These are phyloP conservation scores for Eptesicus fuscus DNA, from an alignment of 2,113 vertebrate species.

Conservation along the genomic window DNA sequence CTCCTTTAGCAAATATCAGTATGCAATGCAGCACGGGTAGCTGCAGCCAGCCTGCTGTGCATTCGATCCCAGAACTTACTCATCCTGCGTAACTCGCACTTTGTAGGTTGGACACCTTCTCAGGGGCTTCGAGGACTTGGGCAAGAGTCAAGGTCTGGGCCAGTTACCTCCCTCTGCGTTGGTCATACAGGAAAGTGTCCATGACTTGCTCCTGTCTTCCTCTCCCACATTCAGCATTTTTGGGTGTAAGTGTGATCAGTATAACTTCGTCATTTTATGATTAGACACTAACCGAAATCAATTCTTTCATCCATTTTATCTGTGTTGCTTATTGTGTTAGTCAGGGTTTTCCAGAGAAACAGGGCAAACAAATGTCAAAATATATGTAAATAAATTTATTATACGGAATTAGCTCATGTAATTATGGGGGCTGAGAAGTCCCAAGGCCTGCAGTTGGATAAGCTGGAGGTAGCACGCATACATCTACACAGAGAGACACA, in stretches of 20 bases:
- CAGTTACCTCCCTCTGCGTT: neutral
- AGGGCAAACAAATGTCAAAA: neutral
- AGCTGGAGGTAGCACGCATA: neutral
- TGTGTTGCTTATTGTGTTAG: neutral
- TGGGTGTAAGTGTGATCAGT: neutral
- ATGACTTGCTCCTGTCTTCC: neutral
- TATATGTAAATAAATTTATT: neutral
- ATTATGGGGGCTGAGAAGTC: neutral
- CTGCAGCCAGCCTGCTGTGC: neutral
- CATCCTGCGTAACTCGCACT: neutral
- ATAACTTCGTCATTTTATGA: neutral
- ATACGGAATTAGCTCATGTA: neutral
- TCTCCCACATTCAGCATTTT: neutral
- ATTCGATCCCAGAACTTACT: neutral
- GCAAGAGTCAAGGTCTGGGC: neutral
- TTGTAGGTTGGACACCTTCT: neutral
- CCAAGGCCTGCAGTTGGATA: neutral
- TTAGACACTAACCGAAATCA: neutral
- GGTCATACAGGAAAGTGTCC: neutral
- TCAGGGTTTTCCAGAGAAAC: neutral
- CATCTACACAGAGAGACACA: neutral
- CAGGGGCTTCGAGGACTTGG: neutral
- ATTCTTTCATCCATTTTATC: neutral
- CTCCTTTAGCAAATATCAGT: neutral
- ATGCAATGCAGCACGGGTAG: rapidly evolving